phyloP scores from a whole-genome alignment of 1,140 invertebrate species.

The Heliconius melpomene region DNA sequence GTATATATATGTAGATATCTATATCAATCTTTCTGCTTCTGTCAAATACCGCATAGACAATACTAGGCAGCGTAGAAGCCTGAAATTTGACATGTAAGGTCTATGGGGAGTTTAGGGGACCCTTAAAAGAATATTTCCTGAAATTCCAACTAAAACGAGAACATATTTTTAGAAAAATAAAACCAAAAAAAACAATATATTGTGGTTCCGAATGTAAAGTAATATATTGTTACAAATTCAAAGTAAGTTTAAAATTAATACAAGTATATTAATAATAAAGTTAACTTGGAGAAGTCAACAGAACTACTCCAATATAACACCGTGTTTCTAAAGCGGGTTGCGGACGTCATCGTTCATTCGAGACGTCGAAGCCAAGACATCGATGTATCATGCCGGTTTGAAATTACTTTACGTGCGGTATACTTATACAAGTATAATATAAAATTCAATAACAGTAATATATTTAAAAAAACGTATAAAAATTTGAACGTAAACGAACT shows the following conservation, averaged over 20 bases:
- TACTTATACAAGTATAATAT: background rate
- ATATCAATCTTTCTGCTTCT: too few species aligned
- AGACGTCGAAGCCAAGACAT: slow-evolving; percentile 22
- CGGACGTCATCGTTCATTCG: slow-evolving; percentile 22
- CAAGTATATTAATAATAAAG: background rate
- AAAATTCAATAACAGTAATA: background rate
- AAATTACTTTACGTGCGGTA: background rate
- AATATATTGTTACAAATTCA: background rate
- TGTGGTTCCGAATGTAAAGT: background rate
- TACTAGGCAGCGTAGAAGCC: too few species aligned
- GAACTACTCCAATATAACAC: background rate
- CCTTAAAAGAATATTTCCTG: too few species aligned
- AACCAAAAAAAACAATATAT: too few species aligned
- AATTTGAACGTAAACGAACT: too few species aligned
- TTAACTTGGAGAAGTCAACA: background rate
- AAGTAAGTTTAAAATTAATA: background rate
- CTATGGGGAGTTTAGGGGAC: too few species aligned
- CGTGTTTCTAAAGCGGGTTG: slow-evolving; percentile 13
- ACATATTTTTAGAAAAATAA: too few species aligned
- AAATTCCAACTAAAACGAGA: too few species aligned
- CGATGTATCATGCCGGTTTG: slow-evolving; percentile 25
- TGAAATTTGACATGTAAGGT: too few species aligned
- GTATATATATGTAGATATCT: background rate
- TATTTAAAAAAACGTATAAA: background rate
- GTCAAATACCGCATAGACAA: too few species aligned